Percentiles rank a stretch among this genome's conserved stretches.
Evolutionary conservation across 2,797 vertebrate genomes (phyloP).

Genomic region (Sebastes steindachneri): DNA sequence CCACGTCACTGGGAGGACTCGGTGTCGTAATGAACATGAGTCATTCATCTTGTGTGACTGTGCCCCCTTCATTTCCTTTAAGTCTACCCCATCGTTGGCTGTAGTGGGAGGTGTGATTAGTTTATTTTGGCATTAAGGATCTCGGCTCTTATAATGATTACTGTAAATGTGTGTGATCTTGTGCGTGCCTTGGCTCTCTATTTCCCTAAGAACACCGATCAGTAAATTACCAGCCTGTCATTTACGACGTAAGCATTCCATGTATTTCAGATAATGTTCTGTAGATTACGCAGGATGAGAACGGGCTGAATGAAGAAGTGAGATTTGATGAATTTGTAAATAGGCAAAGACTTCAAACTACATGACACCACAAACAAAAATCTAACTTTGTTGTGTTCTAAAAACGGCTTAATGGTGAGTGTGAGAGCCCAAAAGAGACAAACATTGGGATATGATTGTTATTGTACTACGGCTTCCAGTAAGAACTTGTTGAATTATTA

Average conservation of each 20-base stretch:
- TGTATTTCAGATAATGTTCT: conserved; percentile 38
- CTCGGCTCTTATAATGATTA: conserved; percentile 35
- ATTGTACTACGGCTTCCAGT: neutral
- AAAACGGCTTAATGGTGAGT: too few species aligned
- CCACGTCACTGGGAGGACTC: conserved; percentile 5
- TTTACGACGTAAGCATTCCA: conserved; percentile 1
- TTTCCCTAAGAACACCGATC: conserved; percentile 23
- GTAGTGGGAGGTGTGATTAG: conserved; percentile 22
- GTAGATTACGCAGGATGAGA: conserved; percentile 28
- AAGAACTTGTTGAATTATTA: neutral
- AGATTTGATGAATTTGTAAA: neutral
- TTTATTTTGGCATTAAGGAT: conserved; percentile 42
- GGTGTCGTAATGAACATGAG: neutral
- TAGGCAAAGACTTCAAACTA: neutral
- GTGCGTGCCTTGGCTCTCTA: conserved; percentile 31
- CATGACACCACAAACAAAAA: neutral
- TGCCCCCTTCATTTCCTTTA: neutral
- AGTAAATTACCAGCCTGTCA: conserved; percentile 20
- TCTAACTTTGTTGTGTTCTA: neutral
- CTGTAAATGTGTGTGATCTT: conserved; percentile 9
- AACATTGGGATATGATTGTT: neutral
- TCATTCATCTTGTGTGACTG: conserved; percentile 1
- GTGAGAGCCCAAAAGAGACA: neutral
- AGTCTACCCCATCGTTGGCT: conserved; percentile 7
- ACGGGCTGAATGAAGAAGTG: neutral